phyloP scores from a whole-genome alignment of 1,140 invertebrate genomes.

The Apocrypta bakeri region DNA sequence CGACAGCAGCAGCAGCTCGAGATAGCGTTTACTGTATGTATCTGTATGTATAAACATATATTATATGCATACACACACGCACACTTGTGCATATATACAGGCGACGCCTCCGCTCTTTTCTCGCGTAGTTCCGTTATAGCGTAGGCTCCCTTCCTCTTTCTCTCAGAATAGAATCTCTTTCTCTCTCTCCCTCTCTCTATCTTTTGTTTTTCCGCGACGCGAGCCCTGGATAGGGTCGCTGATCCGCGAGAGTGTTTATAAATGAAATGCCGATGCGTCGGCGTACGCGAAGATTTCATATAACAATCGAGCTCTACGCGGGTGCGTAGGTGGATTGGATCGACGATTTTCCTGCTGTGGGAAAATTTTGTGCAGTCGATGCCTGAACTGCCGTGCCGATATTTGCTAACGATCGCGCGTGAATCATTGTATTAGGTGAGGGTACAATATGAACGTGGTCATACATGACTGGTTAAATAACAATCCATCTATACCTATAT shows the following conservation, averaged over 20 bases:
- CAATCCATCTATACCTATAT: too few species aligned
- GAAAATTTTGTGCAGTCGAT: neutral
- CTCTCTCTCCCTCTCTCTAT: neutral
- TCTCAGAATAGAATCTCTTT: slow-evolving; percentile 35
- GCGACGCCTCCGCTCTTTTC: slow-evolving; percentile 31
- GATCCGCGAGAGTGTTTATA: slow-evolving; percentile 6
- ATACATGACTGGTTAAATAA: too few species aligned
- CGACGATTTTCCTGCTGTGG: slow-evolving; percentile 27
- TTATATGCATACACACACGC: neutral
- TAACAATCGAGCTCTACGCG: slow-evolving; percentile 12
- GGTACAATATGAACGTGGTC: too few species aligned
- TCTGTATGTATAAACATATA: too few species aligned
- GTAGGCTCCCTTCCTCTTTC: slow-evolving; percentile 28
- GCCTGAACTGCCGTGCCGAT: neutral
- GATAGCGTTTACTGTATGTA: neutral
- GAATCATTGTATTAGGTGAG: slow-evolving; percentile 2
- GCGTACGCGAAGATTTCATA: slow-evolving; percentile 14
- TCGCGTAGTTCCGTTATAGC: slow-evolving; percentile 35
- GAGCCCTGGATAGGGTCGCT: slow-evolving; percentile 35
- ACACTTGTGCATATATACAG: neutral
- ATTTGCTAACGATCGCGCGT: neutral
- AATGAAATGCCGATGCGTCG: slow-evolving; percentile 44
- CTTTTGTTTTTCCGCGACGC: slow-evolving; percentile 36
- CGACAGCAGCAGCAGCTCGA: neutral
- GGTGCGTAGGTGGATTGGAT: neutral